These are phyloP conservation scores for Saxidomus purpurata DNA, from an alignment of 1,140 invertebrate species.

Conservation along the genomic window DNA sequence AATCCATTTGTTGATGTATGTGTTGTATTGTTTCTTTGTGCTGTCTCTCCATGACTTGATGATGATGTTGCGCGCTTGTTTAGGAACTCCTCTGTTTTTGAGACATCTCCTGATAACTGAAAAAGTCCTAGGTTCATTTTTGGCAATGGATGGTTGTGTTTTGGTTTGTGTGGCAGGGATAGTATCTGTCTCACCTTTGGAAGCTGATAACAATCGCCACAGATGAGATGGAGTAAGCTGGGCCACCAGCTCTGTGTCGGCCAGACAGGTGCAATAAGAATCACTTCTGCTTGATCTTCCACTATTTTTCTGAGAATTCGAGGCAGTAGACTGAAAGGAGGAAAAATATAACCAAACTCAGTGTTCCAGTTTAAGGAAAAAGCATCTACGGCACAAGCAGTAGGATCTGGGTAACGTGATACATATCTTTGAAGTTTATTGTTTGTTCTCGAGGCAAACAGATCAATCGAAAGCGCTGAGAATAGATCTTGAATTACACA, in stretches of 20 bases:
- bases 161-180: neutral
- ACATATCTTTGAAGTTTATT: neutral
- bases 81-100: conserved; percentile 8
- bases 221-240: neutral
- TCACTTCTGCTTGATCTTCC: conserved; percentile 45
- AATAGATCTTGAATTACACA: neutral
- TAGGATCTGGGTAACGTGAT: conserved; percentile 1
- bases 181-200: neutral
- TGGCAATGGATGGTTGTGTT: neutral
- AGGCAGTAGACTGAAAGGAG: conserved; percentile 63
- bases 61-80: neutral
- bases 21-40: conserved; percentile 25
- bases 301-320: conserved; percentile 48
- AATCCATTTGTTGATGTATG: conserved; percentile 28
- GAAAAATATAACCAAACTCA: conserved; percentile 55
- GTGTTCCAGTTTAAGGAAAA: conserved; percentile 52
- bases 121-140: neutral
- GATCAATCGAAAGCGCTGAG: neutral
- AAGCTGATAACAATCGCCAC: neutral
- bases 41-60: neutral
- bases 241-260: conserved; percentile 64
- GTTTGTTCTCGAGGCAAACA: conserved; percentile 16
- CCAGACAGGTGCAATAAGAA: conserved; percentile 64
- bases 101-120: neutral
- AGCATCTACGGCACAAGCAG: conserved; percentile 36